A percentile compares a stretch with the other conserved stretches of the same genome.
These are phyloP conservation scores for Cottus gobio DNA, from an alignment of 2,113 vertebrate genomes.

Conservation along the genomic window DNA sequence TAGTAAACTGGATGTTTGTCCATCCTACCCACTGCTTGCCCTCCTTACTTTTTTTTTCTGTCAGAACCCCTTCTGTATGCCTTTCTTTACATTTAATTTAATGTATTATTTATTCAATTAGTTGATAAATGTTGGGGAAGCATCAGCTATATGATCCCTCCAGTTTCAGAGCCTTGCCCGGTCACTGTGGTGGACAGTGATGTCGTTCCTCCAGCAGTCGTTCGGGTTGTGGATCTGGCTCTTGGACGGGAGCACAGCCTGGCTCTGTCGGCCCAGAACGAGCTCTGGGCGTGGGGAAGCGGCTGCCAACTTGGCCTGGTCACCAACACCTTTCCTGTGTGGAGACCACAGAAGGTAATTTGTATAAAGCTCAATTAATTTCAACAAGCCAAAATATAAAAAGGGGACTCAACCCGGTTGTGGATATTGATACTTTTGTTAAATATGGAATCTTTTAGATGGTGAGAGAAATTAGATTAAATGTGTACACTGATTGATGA, in stretches of 20 bases:
- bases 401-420: not conserved
- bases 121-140: not conserved
- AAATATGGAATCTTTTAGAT: not conserved
- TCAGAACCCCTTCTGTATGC: not conserved
- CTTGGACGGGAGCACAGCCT: constrained; percentile 95
- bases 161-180: constrained; percentile 85
- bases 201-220: constrained; percentile 81
- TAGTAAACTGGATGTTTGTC: not conserved
- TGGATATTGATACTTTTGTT: not conserved
- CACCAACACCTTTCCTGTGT: constrained; percentile 90
- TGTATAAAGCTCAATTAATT: not conserved
- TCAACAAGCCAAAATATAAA: constrained; percentile 1
- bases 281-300: constrained; percentile 98
- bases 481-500: not conserved
- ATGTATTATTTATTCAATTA: not conserved
- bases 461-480: not conserved
- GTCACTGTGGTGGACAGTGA: constrained; percentile 90
- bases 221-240: constrained; percentile 88
- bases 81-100: not conserved
- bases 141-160: not conserved
- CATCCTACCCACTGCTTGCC: not conserved
- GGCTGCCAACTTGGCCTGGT: constrained; percentile 96
- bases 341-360: constrained; percentile 87
- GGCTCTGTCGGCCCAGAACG: constrained; percentile 89
- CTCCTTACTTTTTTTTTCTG: not conserved